Evolutionary conservation across 1,140 invertebrate species (phyloP).

Genomic region (Luehdorfia chinensis): DNA sequence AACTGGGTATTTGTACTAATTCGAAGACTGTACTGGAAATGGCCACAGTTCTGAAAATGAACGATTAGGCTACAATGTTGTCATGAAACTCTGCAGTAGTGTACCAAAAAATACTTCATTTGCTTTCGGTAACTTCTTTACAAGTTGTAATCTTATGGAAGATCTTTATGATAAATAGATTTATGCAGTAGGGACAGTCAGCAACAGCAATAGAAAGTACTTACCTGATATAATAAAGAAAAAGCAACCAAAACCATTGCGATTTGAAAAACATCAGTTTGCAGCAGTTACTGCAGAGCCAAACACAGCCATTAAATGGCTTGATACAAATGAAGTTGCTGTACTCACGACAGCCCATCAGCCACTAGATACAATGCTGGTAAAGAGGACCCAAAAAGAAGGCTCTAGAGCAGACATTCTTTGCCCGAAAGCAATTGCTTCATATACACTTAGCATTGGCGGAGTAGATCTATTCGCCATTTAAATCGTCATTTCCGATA

Average conservation of each 20-base stretch:
- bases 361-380: conserved; percentile 21
- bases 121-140: conserved; percentile 35
- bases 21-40: conserved; percentile 28
- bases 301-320: conserved; percentile 37
- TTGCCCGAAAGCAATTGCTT: conserved; percentile 33
- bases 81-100: conserved; percentile 20
- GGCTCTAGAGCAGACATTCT: conserved; percentile 27
- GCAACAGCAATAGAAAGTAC: conserved; percentile 30
- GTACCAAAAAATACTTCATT: conserved; percentile 23
- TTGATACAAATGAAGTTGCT: conserved; percentile 35
- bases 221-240: conserved; percentile 29
- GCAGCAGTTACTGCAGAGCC: conserved; percentile 31
- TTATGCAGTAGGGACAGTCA: conserved; percentile 33
- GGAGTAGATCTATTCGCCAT: conserved; percentile 41
- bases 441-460: conserved; percentile 36
- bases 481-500: conserved; percentile 25
- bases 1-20: conserved; percentile 27
- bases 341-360: conserved; percentile 38
- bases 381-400: conserved; percentile 45
- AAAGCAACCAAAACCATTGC: conserved; percentile 22
- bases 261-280: conserved; percentile 32
- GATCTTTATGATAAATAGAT: conserved; percentile 28
- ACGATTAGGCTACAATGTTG: conserved; percentile 29
- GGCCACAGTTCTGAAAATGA: conserved; percentile 24
- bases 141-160: conserved; percentile 25